Evolutionary conservation across 2,888 invertebrate species (phyloP).

Genomic region (Calliopum simillimum): DNA sequence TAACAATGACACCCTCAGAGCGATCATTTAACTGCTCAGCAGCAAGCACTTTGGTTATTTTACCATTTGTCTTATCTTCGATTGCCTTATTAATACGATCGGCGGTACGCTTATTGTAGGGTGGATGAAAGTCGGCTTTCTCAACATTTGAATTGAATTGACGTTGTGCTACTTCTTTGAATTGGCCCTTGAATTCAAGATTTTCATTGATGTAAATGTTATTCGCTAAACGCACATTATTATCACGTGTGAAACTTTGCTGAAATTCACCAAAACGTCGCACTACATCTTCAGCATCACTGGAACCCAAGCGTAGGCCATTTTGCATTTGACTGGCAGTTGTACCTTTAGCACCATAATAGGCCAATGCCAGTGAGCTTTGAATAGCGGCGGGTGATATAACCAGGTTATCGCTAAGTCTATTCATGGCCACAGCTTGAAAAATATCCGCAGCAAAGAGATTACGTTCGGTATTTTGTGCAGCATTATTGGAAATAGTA

Average conservation of each 20-base stretch:
- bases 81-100: constrained; percentile 83
- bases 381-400: constrained; percentile 82
- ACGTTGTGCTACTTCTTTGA: constrained; percentile 72
- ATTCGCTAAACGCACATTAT: constrained; percentile 74
- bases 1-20: constrained; percentile 61
- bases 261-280: constrained; percentile 57
- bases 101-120: constrained; percentile 69
- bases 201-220: constrained; percentile 77
- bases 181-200: constrained; percentile 70
- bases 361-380: constrained; percentile 77
- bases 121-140: constrained; percentile 73
- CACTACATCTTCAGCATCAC: constrained; percentile 54
- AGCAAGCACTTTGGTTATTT: constrained; percentile 81
- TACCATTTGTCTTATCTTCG: constrained; percentile 80
- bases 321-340: constrained; percentile 73
- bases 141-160: constrained; percentile 77
- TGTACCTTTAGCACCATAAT: constrained; percentile 76
- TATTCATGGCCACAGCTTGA: constrained; percentile 70
- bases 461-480: constrained; percentile 53
- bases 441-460: constrained; percentile 59
- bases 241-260: constrained; percentile 55
- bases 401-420: constrained; percentile 74
- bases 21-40: constrained; percentile 65
- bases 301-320: constrained; percentile 68
- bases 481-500: constrained; percentile 41